Base-by-base conservation (phyloP, 1,140 invertebrate species). In the Holotrichia oblita region DNA sequence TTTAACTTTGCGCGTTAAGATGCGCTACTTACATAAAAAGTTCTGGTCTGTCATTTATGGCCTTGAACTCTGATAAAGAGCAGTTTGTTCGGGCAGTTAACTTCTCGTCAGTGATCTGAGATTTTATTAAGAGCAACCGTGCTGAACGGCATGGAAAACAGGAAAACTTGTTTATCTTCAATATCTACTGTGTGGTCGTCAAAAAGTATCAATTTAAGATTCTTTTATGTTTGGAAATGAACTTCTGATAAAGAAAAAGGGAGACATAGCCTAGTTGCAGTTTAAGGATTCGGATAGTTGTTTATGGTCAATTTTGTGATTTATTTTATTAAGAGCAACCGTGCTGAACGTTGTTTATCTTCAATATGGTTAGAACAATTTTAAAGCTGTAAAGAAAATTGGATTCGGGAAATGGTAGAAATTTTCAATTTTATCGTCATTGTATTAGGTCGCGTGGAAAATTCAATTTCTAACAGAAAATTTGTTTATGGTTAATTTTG, bases 41-140 rank as follows among this genome's bases (percentile, higher is more conserved):
- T 55, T 55, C 48, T 34, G n/a, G 48, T 55, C 48, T 55, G 48
- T 55, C 48, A 55, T 55, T 55, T 55, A 55, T 17, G 48, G 48
- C 12, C 48, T 55, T 55, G 48, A 55, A 55, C 48, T 17, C n/a
- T 55, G n/a, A 55, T 55, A 55, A 55, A 17, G 17, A 17, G 48
- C 17, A 55, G 48, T 55, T 55, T 55, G 48, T 55, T 55, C 48
- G 14, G 48, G 48, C n/a, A 17, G 48, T 55, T 55, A 55, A 55
- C 48, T 17, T 55, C 48, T 17, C 48, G 48, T 6, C 48, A 55
- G 48, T 17, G 48, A 17, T 55, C 17, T 55, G 48, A 55, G 48
- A 55, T 55, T 55, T n/a, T n/a, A 55, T 55, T 55, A 55, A 7
- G 48, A 14, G 48, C 17, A 55, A 14, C 14, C 14, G 17, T n/a